Evolutionary conservation across 2,888 invertebrate species (phyloP), one percentile per base, ranked within the genome.

Genomic region (Polydrusus tereticollis): DNA sequence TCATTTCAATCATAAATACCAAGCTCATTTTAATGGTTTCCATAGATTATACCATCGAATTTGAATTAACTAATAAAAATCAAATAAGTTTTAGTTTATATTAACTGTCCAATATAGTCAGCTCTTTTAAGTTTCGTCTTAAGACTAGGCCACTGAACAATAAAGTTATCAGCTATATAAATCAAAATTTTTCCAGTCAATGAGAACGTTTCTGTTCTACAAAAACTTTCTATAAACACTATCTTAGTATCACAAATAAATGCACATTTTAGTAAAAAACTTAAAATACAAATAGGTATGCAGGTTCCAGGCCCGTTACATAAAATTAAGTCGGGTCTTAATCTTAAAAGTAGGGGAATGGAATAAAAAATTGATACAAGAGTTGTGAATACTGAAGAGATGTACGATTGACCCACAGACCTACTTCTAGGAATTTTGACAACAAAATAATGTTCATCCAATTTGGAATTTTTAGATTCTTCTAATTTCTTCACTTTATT

Each of bases 301-400:
- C 99, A 98, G 5, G 97, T 98, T 6, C 98, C 98, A 47, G 99
- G 99, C 0, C 99, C 99, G 87, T 99, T 98, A 85, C 95, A 96
- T 57, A 97, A 86, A 78, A 97, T 89, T 78, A 97, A 83, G 84
- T 96, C 91, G 0, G 98, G 98, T 75, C 88, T 89, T 78, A 91
- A 88, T 58, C 86, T 87, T 78, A 90, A 88, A 33, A 96, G 85
- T 14, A 95, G 78, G 69, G 93, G 93, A 79, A 94, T 83, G 63
- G 92, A 90, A 78, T 88, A 87, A 0, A 93, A 72, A n/a, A 90
- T 87, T 0, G 97, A 91, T 83, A 89, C 86, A 0, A 95, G 21
- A 1, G 97, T 97, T 57, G 94, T 94, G 76, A 92, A 88, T 45
- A 96, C 81, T 14, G 96, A 93, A 38, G 93, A 91, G 0, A 92